Conservation (phyloP, 2,113 vertebrate genomes). For the Pampusana beccarii region DNA sequence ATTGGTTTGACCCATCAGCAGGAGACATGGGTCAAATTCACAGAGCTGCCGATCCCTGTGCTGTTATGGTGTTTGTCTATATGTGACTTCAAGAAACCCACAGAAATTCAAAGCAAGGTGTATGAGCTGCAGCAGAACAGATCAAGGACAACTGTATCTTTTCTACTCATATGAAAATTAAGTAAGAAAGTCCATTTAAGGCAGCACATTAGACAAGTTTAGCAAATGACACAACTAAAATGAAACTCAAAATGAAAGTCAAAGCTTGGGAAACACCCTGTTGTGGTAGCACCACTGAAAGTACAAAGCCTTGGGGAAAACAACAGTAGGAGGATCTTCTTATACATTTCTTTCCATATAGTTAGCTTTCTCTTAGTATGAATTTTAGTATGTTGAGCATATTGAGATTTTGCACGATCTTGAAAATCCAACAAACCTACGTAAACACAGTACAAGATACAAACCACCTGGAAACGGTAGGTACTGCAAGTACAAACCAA, state of each 20-base stretch:
- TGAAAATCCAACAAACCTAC: background rate
- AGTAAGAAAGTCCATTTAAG: background rate
- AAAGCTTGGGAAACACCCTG: background rate
- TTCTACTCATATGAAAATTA: background rate
- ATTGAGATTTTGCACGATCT: background rate
- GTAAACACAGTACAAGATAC: background rate
- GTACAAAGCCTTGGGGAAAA: background rate
- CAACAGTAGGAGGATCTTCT: background rate
- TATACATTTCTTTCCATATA: background rate
- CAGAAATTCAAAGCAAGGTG: background rate
- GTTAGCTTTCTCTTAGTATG: background rate
- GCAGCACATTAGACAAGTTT: background rate
- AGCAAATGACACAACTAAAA: background rate
- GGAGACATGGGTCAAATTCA: fast-evolving
- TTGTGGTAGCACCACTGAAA: background rate
- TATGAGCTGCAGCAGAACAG: background rate
- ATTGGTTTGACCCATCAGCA: background rate
- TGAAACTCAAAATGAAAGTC: background rate
- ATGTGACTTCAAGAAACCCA: background rate
- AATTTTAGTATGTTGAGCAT: background rate
- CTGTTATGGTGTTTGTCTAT: fast-evolving
- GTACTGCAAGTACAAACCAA: background rate
- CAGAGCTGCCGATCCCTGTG: fast-evolving
- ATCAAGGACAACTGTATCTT: background rate
- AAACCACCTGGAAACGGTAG: background rate